Percentiles rank a stretch among this genome's conserved stretches.
Evolutionary conservation across 2,113 vertebrate genomes (phyloP).

Genomic region (Asarcornis scutulata): DNA sequence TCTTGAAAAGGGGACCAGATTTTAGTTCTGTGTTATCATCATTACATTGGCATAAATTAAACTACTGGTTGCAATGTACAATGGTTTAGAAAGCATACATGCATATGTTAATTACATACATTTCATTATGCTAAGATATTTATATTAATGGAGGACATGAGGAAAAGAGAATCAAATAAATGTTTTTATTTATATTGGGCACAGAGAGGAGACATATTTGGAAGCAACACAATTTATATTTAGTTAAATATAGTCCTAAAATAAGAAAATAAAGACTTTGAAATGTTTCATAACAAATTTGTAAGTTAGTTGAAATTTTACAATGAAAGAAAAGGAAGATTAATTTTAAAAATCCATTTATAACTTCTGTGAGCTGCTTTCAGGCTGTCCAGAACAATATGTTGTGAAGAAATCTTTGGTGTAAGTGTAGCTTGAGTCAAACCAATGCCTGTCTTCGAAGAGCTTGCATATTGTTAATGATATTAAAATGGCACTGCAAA

Average conservation of each 20-base stretch:
- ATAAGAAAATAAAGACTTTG: not conserved
- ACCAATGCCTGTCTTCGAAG: not conserved
- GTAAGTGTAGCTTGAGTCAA: not conserved
- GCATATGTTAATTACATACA: accelerated
- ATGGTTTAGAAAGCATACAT: not conserved
- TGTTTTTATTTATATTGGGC: not conserved
- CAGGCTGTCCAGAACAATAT: not conserved
- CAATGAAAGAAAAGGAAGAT: not conserved
- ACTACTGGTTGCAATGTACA: not conserved
- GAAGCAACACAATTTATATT: not conserved
- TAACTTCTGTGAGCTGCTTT: not conserved
- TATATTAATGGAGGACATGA: not conserved
- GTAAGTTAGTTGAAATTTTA: not conserved
- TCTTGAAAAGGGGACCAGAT: not conserved
- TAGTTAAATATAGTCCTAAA: not conserved
- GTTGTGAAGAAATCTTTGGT: not conserved
- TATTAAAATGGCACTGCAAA: not conserved
- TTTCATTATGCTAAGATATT: not conserved
- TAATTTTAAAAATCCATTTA: not conserved
- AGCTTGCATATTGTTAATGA: not conserved
- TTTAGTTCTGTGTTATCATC: not conserved
- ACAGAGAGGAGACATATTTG: not conserved
- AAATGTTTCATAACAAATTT: not conserved
- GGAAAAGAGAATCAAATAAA: not conserved
- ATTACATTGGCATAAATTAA: not conserved